Conservation (phyloP, 2,113 vertebrate genomes). For the Antigone vipio region DNA sequence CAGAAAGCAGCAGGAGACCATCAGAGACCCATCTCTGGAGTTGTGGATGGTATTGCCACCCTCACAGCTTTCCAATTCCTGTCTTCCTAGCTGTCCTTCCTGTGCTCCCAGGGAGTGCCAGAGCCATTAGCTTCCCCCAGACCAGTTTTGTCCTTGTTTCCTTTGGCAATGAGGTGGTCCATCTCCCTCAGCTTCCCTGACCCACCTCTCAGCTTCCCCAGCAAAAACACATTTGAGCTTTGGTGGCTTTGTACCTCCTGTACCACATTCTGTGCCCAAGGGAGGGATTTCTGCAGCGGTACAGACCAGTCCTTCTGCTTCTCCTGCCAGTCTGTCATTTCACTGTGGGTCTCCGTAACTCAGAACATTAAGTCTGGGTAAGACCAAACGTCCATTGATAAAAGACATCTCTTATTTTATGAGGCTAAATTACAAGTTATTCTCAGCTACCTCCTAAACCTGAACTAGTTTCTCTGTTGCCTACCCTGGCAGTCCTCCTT, state of each 20-base stretch:
- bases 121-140: background rate
- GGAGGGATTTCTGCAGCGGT: background rate
- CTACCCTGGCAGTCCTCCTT: background rate
- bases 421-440: background rate
- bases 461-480: background rate
- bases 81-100: background rate
- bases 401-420: background rate
- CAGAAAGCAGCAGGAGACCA: background rate
- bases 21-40: background rate
- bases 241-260: background rate
- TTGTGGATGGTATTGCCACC: background rate
- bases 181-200: background rate
- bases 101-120: background rate
- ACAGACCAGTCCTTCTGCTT: background rate
- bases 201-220: background rate
- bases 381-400: background rate
- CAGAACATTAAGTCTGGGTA: background rate
- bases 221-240: background rate
- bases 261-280: background rate
- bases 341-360: background rate
- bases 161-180: background rate
- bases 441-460: background rate
- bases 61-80: background rate
- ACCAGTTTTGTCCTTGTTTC: background rate
- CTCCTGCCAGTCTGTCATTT: background rate